Evolutionary conservation across 2,113 vertebrate genomes (phyloP).

Genomic region (Hypocryptadius cinnamomeus): DNA sequence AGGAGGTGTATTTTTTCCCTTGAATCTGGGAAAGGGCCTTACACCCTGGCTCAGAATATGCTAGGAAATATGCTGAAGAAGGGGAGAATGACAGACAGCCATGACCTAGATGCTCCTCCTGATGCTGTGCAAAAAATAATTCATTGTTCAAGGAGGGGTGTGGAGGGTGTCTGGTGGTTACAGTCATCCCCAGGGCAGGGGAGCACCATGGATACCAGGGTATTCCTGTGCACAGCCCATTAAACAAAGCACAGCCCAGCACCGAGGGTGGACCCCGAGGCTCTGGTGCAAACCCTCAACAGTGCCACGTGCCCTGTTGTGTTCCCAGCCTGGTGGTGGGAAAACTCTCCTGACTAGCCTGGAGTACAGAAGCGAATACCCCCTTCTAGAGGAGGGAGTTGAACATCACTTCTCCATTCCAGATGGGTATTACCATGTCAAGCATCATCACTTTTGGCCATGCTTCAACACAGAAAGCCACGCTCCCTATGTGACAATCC

Average conservation of each 20-base stretch:
- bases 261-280: neutral
- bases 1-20: neutral
- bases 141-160: neutral
- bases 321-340: neutral
- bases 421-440: neutral
- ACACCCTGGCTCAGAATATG: neutral
- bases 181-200: neutral
- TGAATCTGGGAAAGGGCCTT: neutral
- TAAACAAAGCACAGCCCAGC: accelerated
- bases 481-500: neutral
- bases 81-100: neutral
- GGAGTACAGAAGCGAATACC: neutral
- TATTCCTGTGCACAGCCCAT: neutral
- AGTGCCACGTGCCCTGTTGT: neutral
- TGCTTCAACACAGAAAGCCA: neutral
- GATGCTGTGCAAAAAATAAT: neutral
- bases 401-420: neutral
- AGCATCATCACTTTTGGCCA: neutral
- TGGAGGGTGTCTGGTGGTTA: neutral
- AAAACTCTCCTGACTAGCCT: neutral
- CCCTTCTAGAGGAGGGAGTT: neutral
- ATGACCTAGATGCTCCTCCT: neutral
- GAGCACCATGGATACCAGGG: neutral
- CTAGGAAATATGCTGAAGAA: neutral
- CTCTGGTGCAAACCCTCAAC: neutral